Conservation (phyloP, 2,797 vertebrate species). For the Bucorvus abyssinicus region DNA sequence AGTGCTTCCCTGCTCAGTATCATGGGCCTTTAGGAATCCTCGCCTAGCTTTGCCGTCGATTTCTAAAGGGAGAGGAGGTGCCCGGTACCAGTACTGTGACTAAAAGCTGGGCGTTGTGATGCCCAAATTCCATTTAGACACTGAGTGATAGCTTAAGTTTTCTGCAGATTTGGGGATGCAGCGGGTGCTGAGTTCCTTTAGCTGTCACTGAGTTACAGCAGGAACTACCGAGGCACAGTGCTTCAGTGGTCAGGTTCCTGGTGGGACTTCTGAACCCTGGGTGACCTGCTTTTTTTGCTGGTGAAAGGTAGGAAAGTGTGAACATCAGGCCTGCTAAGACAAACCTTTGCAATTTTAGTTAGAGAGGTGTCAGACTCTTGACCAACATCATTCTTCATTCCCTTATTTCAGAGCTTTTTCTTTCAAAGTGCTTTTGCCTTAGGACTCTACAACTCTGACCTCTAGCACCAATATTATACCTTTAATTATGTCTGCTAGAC, state of each 20-base stretch:
- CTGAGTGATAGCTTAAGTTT: background rate
- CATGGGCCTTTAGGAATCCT: background rate
- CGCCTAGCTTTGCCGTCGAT: rapidly evolving
- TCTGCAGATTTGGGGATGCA: background rate
- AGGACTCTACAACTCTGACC: conserved; percentile 58
- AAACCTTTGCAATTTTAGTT: conserved; percentile 51
- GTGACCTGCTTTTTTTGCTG: background rate
- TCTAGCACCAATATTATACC: conserved; percentile 48
- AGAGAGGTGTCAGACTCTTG: conserved; percentile 27
- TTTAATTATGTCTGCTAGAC: conserved; percentile 63
- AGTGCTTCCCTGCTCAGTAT: background rate
- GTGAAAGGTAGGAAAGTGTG: background rate
- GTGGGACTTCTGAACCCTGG: background rate
- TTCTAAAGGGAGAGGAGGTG: background rate
- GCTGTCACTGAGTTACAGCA: rapidly evolving
- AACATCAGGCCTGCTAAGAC: background rate
- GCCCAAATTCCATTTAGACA: background rate
- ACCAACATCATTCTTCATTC: conserved; percentile 66
- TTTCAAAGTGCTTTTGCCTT: conserved; percentile 24
- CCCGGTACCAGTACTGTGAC: background rate
- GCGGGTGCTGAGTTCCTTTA: background rate
- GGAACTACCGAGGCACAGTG: background rate
- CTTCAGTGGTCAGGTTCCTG: background rate
- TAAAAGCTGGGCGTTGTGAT: background rate
- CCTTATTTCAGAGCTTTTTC: conserved; percentile 41